Conservation (phyloP, 1,140 invertebrate genomes). For the honey bee (Apis mellifera) region DNA sequence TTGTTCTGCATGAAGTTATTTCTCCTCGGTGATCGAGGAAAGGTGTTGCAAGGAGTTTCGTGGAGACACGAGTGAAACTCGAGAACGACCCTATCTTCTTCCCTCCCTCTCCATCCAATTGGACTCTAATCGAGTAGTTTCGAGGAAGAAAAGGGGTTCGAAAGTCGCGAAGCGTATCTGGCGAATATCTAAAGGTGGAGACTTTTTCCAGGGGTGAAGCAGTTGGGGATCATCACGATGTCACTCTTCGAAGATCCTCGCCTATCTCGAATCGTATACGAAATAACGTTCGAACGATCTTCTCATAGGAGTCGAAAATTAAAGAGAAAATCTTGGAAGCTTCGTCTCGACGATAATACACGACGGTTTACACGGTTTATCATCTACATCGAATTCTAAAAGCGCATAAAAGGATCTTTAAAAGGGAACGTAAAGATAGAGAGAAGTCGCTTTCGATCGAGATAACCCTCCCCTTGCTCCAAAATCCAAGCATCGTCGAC, state of each 20-base stretch:
- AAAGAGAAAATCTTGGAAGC: too few relatives aligned
- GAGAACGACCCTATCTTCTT: not conserved
- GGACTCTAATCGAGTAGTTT: conserved; percentile 38
- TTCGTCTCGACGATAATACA: not conserved
- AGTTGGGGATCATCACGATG: conserved; percentile 14
- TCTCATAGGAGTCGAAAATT: too few relatives aligned
- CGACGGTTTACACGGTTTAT: too few relatives aligned
- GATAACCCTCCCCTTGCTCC: not conserved
- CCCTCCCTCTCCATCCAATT: not conserved
- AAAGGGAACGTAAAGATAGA: too few relatives aligned
- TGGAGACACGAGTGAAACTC: conserved; percentile 20
- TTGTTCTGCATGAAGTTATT: not conserved
- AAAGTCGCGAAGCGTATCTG: conserved; percentile 34
- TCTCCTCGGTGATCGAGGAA: conserved; percentile 5
- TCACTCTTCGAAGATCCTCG: too few relatives aligned
- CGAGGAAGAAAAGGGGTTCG: not conserved
- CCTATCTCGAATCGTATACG: too few relatives aligned
- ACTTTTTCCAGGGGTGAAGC: conserved; percentile 18
- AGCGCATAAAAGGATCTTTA: too few relatives aligned
- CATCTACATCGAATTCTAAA: too few relatives aligned
- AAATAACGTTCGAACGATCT: too few relatives aligned
- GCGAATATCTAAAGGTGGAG: conserved; percentile 28
- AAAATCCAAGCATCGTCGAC: not conserved
- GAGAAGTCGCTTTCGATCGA: not conserved
- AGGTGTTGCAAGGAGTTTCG: not conserved